Evolutionary conservation across 2,888 invertebrate genomes (phyloP).

Genomic region (Xylophagus ater): DNA sequence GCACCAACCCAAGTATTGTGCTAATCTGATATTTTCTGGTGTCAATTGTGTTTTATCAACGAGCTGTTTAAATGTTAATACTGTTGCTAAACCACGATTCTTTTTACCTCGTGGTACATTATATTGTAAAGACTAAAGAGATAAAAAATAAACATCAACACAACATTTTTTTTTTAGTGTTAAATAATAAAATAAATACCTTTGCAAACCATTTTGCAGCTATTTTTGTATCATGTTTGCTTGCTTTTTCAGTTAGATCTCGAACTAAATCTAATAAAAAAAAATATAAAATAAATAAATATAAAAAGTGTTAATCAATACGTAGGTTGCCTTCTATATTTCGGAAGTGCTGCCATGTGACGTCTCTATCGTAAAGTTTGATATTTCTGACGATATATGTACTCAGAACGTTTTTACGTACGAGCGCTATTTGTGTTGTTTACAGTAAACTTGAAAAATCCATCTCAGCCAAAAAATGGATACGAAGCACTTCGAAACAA

Average conservation of each 20-base stretch:
- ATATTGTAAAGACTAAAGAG: slow-evolving; percentile 67
- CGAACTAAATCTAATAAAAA: slow-evolving; percentile 54
- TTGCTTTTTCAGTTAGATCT: slow-evolving; percentile 66
- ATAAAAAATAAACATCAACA: slow-evolving; percentile 1
- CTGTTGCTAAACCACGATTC: slow-evolving; percentile 61
- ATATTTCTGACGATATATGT: no score
- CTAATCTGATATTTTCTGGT: slow-evolving; percentile 64
- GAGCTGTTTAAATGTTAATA: slow-evolving; percentile 64
- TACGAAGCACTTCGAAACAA: no score
- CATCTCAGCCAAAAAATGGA: no score
- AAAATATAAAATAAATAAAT: slow-evolving; percentile 1
- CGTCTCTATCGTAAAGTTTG: no score
- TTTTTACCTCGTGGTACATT: slow-evolving; percentile 89
- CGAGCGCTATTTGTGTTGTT: no score
- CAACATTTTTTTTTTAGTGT: slow-evolving; percentile 2
- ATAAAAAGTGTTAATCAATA: no score
- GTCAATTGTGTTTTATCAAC: slow-evolving; percentile 55
- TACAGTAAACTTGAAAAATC: no score
- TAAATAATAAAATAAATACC: slow-evolving; percentile 35
- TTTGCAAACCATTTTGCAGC: slow-evolving; percentile 71
- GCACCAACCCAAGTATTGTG: slow-evolving; percentile 87
- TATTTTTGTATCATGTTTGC: slow-evolving; percentile 57
- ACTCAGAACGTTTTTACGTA: no score
- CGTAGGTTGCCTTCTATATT: no score
- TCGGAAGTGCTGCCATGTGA: no score